Percentiles rank a stretch among this genome's conserved stretches.
Evolutionary conservation across 2,888 invertebrate species (phyloP).

Genomic region (Linyphia triangularis): DNA sequence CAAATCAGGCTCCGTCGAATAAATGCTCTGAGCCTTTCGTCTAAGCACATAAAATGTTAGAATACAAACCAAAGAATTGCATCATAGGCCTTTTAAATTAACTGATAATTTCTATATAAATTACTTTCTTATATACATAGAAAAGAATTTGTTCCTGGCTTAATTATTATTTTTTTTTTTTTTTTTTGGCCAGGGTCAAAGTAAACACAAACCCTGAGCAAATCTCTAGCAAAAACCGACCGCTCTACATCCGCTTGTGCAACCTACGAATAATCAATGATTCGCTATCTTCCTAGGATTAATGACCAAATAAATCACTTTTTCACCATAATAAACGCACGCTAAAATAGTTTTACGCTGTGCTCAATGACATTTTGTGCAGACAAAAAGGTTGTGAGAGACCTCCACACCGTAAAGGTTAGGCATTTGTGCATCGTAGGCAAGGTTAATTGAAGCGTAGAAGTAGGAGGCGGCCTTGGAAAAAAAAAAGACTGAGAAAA

Average conservation of each 20-base stretch:
- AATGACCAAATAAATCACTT: slow-evolving; percentile 2
- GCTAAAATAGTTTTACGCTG: slow-evolving; percentile 41
- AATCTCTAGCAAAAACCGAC: slow-evolving; percentile 5
- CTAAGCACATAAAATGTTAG: background rate
- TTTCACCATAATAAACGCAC: background rate
- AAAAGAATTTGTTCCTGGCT: background rate
- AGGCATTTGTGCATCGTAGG: slow-evolving; percentile 64
- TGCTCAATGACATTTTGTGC: slow-evolving; percentile 73
- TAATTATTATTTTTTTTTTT: too few species aligned
- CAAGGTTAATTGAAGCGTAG: slow-evolving; percentile 53
- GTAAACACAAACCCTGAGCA: slow-evolving; percentile 66
- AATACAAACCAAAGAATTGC: background rate
- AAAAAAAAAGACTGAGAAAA: slow-evolving; percentile 18
- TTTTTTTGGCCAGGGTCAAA: background rate
- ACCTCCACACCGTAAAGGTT: slow-evolving; percentile 70
- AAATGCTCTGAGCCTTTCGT: slow-evolving; percentile 41
- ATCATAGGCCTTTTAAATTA: background rate
- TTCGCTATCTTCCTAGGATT: slow-evolving; percentile 34
- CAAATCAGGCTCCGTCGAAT: background rate
- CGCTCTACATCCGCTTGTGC: slow-evolving; percentile 42
- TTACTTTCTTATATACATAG: slow-evolving; percentile 30
- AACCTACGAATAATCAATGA: slow-evolving; percentile 34
- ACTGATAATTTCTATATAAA: background rate
- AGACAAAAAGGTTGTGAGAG: slow-evolving; percentile 38
- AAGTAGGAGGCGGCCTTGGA: slow-evolving; percentile 16